Conservation (phyloP, 2,888 invertebrate species). For the Eristalis arbustorum region DNA sequence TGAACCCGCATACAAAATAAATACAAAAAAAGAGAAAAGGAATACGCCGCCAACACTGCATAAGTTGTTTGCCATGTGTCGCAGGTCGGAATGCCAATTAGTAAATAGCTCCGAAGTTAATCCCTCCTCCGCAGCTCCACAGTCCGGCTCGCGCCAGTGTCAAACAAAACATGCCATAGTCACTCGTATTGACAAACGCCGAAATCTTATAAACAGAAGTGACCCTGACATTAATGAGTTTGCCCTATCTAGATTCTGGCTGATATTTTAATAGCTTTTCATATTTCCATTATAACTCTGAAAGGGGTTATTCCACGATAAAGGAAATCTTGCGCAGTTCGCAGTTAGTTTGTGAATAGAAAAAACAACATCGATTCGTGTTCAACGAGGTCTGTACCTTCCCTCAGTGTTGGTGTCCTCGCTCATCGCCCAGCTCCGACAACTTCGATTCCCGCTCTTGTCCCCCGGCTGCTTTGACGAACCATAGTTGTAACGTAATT, state of each 20-base stretch:
- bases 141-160: neutral
- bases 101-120: neutral
- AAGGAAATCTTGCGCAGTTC: slow-evolving; percentile 14
- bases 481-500: slow-evolving; percentile 8
- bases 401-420: neutral
- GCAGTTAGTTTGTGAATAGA: neutral
- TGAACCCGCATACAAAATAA: neutral
- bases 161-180: slow-evolving; percentile 4
- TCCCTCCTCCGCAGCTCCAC: neutral
- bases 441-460: neutral
- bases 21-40: neutral
- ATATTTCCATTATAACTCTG: slow-evolving; percentile 1
- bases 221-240: slow-evolving; percentile 24
- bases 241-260: slow-evolving; percentile 22
- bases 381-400: neutral
- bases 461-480: neutral
- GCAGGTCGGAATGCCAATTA: slow-evolving; percentile 3
- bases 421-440: neutral
- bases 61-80: neutral
- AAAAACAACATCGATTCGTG: neutral
- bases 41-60: neutral
- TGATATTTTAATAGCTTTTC: slow-evolving; percentile 13
- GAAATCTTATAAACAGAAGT: slow-evolving; percentile 21
- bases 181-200: slow-evolving; percentile 16
- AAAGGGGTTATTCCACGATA: slow-evolving; percentile 20